Evolutionary conservation across 1,140 invertebrate species (phyloP).

Genomic region (Zaprionus kolodkinae): DNA sequence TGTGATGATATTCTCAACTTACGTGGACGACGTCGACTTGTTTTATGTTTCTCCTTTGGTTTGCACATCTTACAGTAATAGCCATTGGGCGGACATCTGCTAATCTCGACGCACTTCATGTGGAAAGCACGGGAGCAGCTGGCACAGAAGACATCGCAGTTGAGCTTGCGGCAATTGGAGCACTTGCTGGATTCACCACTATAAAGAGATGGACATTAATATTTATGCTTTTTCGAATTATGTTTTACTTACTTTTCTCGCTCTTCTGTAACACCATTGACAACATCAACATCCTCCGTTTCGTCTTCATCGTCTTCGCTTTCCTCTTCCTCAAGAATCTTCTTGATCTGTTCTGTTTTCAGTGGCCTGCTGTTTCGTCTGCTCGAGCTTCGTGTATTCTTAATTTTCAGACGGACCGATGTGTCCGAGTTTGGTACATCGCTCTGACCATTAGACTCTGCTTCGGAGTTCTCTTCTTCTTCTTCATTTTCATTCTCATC

Average conservation of each 20-base stretch:
- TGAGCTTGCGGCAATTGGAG: background rate
- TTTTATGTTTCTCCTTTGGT: constrained; percentile 30
- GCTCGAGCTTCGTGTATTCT: background rate
- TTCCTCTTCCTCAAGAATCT: constrained; percentile 13
- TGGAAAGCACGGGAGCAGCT: constrained; percentile 68
- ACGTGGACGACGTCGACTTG: constrained; percentile 56
- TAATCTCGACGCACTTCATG: constrained; percentile 70
- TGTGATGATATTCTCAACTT: background rate
- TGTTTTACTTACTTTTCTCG: constrained; percentile 58
- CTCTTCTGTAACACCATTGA: constrained; percentile 77
- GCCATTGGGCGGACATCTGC: constrained; percentile 61
- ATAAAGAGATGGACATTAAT: background rate
- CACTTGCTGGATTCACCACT: background rate
- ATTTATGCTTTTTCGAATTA: background rate
- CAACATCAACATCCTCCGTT: background rate
- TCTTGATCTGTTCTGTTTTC: constrained; percentile 77
- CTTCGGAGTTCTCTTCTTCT: background rate
- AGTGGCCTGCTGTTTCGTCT: constrained; percentile 5
- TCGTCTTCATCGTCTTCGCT: constrained; percentile 84
- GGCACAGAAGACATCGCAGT: constrained; percentile 65
- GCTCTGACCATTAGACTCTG: background rate
- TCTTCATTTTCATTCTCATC: constrained; percentile 36
- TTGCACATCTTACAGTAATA: constrained; percentile 73
- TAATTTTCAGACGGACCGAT: constrained; percentile 16
- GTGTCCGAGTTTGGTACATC: background rate